Base-by-base conservation (phyloP, 2,113 vertebrate species). In the Prunella himalayana region DNA sequence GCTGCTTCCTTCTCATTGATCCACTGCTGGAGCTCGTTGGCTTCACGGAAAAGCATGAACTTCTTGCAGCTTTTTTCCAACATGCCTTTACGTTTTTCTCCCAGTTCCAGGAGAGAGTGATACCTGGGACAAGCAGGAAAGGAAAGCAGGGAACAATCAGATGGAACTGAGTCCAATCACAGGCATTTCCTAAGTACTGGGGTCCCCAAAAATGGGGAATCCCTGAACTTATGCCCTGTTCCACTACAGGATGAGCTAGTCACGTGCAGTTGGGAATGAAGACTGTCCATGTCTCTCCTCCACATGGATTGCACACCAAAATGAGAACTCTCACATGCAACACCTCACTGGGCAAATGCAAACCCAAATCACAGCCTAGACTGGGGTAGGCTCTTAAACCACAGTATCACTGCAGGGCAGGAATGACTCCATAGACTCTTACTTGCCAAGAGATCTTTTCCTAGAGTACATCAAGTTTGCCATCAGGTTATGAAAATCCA, bases 61-160 rank as follows among this genome's bases (percentile, higher is more conserved):
- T 99, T 99, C 97, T 99, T 99, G 92, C 99, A 99, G 95, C 99
- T 99, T 97, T 99, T 99, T 97, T 99, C 99, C 78, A 99, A 86
- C 99, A 99, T 99, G 97, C 98, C 98, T 92, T 99, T 99, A 10
- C 99, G 98, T 76, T 99, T 99, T 92, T 99, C 99, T 8, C 99
- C 99, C 94, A 99, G 97, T 39, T 99, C 99, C 86, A 98, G 94
- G 78, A 99, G 98, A 23, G 99, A 99, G 6, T 98, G 98, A 30
- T 99, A 99, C 78, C 99, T 99, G 86, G 9, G 42, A 77, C 5
- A 66, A 70, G 81, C 42, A 63, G 54, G 66, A 45, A 69, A 87
- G 68, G 61, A 28, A 87, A 90, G 50, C 11, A 53, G 5, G 14
- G 11, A 17, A 10, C 37, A 56, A 39, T 97, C 57, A 96, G 91